These are phyloP conservation scores for Gnathonemus longibarbis DNA, from an alignment of 2,113 vertebrate species.

Conservation along the genomic window DNA sequence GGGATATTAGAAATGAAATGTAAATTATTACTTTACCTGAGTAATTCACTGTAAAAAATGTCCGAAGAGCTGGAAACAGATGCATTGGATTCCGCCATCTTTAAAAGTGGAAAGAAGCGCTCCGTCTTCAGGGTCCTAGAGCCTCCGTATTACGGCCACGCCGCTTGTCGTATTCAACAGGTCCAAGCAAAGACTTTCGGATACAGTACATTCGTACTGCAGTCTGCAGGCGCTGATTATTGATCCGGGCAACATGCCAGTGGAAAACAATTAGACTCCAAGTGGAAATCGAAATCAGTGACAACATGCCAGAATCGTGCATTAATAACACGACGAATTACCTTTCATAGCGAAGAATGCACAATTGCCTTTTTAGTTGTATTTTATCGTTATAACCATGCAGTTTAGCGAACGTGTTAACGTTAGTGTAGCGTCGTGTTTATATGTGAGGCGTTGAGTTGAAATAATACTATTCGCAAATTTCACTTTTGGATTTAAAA, in stretches of 20 bases:
- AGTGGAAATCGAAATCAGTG: not conserved
- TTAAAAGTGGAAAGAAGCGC: not conserved
- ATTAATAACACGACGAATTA: not conserved
- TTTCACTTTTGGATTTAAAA: not conserved
- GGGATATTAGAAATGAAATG: not conserved
- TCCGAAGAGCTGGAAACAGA: not conserved
- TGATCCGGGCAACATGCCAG: not conserved
- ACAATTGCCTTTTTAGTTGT: not conserved
- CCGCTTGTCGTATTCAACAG: not conserved
- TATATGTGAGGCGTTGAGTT: not conserved
- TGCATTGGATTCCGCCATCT: slow-evolving; percentile 55
- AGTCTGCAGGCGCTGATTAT: not conserved
- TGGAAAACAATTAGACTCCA: not conserved
- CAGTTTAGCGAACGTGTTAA: not conserved
- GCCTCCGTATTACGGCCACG: not conserved
- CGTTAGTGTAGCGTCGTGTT: not conserved
- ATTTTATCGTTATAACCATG: not conserved
- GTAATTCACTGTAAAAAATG: slow-evolving; percentile 42
- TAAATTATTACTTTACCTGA: slow-evolving; percentile 40
- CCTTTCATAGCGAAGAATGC: not conserved
- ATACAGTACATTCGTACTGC: not conserved
- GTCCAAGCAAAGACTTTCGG: not conserved
- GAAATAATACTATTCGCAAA: not conserved
- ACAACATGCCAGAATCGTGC: not conserved
- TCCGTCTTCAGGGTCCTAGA: slow-evolving; percentile 34